Percentiles rank a stretch among this genome's conserved stretches.
Conservation (phyloP, 2,888 invertebrate genomes). For the Plagodis dolabraria region DNA sequence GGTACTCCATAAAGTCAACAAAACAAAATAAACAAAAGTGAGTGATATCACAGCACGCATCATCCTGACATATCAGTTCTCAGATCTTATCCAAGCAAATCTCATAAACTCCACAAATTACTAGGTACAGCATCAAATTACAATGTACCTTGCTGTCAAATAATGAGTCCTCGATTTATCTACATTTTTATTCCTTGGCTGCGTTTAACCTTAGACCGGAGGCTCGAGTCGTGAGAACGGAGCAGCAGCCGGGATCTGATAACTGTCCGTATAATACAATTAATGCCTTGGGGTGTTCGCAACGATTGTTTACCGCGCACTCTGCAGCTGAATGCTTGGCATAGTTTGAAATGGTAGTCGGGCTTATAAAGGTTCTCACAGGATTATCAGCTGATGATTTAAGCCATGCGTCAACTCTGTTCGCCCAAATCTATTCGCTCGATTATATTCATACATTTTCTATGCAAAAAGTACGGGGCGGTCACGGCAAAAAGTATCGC, state of each 20-base stretch:
- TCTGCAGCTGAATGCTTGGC: neutral
- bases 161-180: neutral
- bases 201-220: constrained; percentile 7
- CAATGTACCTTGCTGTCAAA: neutral
- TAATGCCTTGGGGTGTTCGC: constrained; percentile 8
- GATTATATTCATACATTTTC: too few relatives aligned
- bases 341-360: neutral
- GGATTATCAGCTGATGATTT: too few relatives aligned
- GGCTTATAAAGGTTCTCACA: neutral
- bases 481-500: too few relatives aligned
- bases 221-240: constrained; percentile 9
- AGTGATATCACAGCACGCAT: neutral
- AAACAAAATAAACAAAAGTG: too few relatives aligned
- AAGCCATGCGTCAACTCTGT: too few relatives aligned
- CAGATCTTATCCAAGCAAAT: neutral
- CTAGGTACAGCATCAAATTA: neutral
- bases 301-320: constrained; percentile 2
- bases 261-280: constrained; percentile 5
- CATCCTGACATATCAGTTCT: neutral
- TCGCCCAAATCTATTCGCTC: too few relatives aligned
- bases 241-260: constrained; percentile 10
- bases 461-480: too few relatives aligned
- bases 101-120: too few relatives aligned
- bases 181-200: neutral
- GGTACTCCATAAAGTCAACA: too few relatives aligned